phyloP scores from a whole-genome alignment of 2,113 vertebrate genomes.

The Spheniscus mendiculus region DNA sequence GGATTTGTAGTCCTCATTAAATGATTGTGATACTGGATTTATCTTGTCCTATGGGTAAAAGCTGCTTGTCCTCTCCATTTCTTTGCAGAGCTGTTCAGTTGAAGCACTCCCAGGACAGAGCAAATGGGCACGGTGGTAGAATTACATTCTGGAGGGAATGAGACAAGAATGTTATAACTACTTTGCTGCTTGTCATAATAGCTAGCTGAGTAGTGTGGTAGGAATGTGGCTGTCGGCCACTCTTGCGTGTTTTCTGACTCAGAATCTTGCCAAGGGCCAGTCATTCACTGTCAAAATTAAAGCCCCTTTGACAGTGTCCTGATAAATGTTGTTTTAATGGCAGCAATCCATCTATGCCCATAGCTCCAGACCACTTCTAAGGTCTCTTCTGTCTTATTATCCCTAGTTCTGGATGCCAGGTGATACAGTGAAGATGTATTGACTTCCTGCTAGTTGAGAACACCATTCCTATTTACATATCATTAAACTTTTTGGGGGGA shows the following conservation, averaged over 20 bases:
- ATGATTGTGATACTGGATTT: constrained; percentile 26
- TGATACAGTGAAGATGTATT: not conserved
- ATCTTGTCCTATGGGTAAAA: constrained; percentile 40
- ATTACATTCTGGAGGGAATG: not conserved
- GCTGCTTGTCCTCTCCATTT: constrained; percentile 16
- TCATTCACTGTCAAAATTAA: not conserved
- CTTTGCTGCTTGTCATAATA: not conserved
- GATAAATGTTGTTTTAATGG: not conserved
- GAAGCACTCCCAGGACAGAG: not conserved
- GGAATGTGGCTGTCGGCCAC: not conserved
- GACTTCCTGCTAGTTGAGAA: not conserved
- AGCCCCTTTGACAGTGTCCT: not conserved
- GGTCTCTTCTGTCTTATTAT: not conserved
- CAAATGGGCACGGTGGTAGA: not conserved
- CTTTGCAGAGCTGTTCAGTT: not conserved
- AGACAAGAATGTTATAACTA: not conserved
- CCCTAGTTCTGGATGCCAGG: not conserved
- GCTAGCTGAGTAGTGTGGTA: not conserved
- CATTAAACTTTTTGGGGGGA: accelerated
- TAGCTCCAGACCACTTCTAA: not conserved
- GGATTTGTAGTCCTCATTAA: constrained; percentile 51
- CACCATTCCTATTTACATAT: not conserved
- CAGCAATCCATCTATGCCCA: not conserved
- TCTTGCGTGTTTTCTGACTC: not conserved
- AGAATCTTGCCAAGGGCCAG: not conserved